A percentile compares a stretch with the other conserved stretches of the same genome.
These are phyloP conservation scores for Drosophila peninsularis DNA, from an alignment of 2,888 invertebrate genomes.

Conservation along the genomic window DNA sequence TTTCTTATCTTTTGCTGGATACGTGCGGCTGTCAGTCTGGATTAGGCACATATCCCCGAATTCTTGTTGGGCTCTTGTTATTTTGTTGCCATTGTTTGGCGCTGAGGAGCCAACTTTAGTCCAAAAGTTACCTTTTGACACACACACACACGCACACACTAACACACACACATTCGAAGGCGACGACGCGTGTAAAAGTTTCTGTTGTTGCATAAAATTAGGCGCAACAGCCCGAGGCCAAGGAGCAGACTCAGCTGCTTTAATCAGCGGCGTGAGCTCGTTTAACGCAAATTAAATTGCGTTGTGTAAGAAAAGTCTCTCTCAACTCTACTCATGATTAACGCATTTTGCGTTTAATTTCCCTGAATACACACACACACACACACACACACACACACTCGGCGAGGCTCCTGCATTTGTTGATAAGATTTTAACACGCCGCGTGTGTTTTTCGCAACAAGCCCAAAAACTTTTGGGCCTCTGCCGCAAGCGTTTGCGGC, in stretches of 20 bases:
- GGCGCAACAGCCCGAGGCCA: slow-evolving; percentile 31
- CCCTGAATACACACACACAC: slow-evolving; percentile 43
- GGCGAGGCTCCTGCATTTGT: slow-evolving; percentile 50
- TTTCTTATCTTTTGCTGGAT: slow-evolving; percentile 59
- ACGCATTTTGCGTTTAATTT: slow-evolving; percentile 78
- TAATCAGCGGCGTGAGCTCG: slow-evolving; percentile 69
- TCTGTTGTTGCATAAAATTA: slow-evolving; percentile 70
- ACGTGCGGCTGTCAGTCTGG: slow-evolving; percentile 73
- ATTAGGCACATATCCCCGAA: slow-evolving; percentile 68
- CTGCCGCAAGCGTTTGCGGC: slow-evolving; percentile 35
- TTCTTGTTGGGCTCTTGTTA: slow-evolving; percentile 42
- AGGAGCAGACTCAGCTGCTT: slow-evolving; percentile 49
- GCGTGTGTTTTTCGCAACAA: slow-evolving; percentile 68
- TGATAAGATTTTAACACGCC: slow-evolving; percentile 80
- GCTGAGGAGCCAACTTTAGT: slow-evolving; percentile 50
- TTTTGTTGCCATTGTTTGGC: slow-evolving; percentile 44
- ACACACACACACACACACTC: slow-evolving; percentile 16
- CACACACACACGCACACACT: neutral
- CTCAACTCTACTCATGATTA: slow-evolving; percentile 70
- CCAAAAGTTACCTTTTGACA: slow-evolving; percentile 66
- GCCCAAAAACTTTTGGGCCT: slow-evolving; percentile 58
- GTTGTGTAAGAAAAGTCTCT: slow-evolving; percentile 48
- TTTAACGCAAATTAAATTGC: slow-evolving; percentile 80
- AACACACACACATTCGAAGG: slow-evolving; percentile 46
- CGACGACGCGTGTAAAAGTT: slow-evolving; percentile 78